Evolutionary conservation across 2,797 vertebrate species (phyloP).

Genomic region (Peromyscus eremicus): DNA sequence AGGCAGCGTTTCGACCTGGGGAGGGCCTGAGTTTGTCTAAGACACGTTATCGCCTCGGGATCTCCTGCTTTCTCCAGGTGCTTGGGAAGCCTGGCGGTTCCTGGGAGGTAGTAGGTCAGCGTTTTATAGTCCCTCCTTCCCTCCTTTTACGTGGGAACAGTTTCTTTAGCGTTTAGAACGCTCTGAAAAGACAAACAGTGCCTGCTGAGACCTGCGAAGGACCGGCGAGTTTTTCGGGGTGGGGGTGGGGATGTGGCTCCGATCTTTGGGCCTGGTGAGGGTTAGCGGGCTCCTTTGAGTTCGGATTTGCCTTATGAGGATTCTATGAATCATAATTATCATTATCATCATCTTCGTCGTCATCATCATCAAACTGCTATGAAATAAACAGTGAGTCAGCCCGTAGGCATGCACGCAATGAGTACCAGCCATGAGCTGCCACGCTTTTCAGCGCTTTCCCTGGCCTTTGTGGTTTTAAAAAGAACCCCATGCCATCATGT

Average conservation of each 20-base stretch:
- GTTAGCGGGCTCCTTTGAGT: not conserved
- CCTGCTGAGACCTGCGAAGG: slow-evolving; percentile 23
- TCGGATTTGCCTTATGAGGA: slow-evolving; percentile 42
- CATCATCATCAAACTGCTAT: slow-evolving; percentile 59
- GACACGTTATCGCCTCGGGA: not conserved
- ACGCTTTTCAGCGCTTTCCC: slow-evolving; percentile 12
- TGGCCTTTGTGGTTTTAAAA: slow-evolving; percentile 40
- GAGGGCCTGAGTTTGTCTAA: not conserved
- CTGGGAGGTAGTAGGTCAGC: slow-evolving; percentile 31
- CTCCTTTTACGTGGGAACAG: not conserved
- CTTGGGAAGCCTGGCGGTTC: slow-evolving; percentile 3
- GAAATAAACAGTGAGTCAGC: slow-evolving; percentile 59
- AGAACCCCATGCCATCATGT: not conserved
- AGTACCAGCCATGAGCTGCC: not conserved
- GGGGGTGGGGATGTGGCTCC: not conserved
- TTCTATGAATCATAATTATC: slow-evolving; percentile 59
- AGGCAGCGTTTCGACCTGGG: not conserved
- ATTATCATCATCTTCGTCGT: not conserved
- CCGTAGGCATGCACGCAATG: not conserved
- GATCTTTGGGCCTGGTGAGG: not conserved
- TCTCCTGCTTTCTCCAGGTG: slow-evolving; percentile 20
- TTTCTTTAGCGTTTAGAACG: not conserved
- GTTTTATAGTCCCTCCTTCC: slow-evolving; percentile 39
- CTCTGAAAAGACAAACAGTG: not conserved
- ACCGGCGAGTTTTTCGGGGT: not conserved